These are phyloP conservation scores for Gisinianus flammeolus DNA, from an alignment of 2,888 invertebrate genomes.

Conservation along the genomic window DNA sequence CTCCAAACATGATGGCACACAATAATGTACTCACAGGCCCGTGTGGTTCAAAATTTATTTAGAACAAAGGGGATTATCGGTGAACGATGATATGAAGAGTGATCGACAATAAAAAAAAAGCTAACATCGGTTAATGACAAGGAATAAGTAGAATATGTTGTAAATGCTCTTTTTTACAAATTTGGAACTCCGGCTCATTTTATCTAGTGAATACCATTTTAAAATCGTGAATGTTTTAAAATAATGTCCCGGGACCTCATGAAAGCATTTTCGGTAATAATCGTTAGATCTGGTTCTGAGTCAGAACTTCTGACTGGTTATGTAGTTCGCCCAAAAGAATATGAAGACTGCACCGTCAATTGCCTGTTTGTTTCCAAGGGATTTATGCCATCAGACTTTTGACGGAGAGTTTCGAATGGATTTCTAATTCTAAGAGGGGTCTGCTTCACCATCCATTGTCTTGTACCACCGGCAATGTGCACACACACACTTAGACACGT, in stretches of 20 bases:
- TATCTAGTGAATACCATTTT: too few relatives aligned
- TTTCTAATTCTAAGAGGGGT: conserved; percentile 30
- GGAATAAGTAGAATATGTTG: too few relatives aligned
- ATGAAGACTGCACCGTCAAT: neutral
- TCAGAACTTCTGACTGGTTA: conserved; percentile 35
- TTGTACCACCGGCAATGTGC: neutral
- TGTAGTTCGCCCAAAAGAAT: neutral
- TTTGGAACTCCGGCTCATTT: too few relatives aligned
- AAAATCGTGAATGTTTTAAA: too few relatives aligned
- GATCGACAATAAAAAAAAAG: too few relatives aligned
- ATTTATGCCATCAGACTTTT: neutral
- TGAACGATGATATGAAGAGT: too few relatives aligned
- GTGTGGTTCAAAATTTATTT: neutral
- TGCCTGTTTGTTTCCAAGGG: neutral
- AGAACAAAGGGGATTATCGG: neutral
- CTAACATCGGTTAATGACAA: too few relatives aligned
- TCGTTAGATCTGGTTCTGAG: conserved; percentile 33
- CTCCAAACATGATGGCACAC: too few relatives aligned
- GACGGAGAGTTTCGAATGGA: conserved; percentile 22
- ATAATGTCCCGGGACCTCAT: neutral
- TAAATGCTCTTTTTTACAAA: too few relatives aligned
- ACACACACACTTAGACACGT: conserved; percentile 6
- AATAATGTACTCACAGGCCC: too few relatives aligned
- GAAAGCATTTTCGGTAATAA: conserved; percentile 7
- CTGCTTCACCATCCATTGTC: conserved; percentile 16